Base-by-base conservation (phyloP, 2,888 invertebrate species). In the Lamellibrachia satsuma region DNA sequence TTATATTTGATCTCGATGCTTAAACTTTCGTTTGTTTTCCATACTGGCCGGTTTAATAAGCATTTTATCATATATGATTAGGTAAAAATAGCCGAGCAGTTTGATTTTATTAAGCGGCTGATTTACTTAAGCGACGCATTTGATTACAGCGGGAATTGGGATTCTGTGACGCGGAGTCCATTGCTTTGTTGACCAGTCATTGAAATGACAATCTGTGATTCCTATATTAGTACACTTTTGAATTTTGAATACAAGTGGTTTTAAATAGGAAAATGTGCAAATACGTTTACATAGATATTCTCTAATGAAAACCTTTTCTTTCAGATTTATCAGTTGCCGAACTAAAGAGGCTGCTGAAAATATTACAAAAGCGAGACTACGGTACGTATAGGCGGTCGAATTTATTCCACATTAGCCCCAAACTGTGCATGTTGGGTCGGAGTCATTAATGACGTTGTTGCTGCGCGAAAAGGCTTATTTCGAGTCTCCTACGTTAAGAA, bases 301-400 rank as follows among this genome's bases (percentile, higher is more conserved):
- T 22, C 75, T 75, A 75, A 4, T 22, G n/a, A 75, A 11, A 15
- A 22, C 22, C 55, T 75, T 75, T 6, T 75, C 75, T 75, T 75
- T n/a, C 75, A 75, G 75, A 75, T 75, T 75, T 75, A 75, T 75
- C 75, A 75, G 75, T 75, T 22, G 75, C 11, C 15, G 75, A 75
- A 75, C 75, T 75, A 75, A 75, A 22, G 75, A 15, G 75, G n/a
- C n/a, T 75, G 75, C 22, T 75, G 75, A 75, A 75, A 75, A 75
- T 75, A 75, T 75, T 75, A 75, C 75, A 75, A 75, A 75, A 75
- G 75, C 75, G 75, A 75, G 75, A 75, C 75, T 75, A 75, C 75
- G 75, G 75, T 75, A 75, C 3, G 75, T 75, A n/a, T 75, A 22
- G 15, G 2, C 6, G 6, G 22, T 75, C 75, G 3, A 75, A 22